Evolutionary conservation across 2,888 invertebrate species (phyloP).

Genomic region (Drosophila lutescens): DNA sequence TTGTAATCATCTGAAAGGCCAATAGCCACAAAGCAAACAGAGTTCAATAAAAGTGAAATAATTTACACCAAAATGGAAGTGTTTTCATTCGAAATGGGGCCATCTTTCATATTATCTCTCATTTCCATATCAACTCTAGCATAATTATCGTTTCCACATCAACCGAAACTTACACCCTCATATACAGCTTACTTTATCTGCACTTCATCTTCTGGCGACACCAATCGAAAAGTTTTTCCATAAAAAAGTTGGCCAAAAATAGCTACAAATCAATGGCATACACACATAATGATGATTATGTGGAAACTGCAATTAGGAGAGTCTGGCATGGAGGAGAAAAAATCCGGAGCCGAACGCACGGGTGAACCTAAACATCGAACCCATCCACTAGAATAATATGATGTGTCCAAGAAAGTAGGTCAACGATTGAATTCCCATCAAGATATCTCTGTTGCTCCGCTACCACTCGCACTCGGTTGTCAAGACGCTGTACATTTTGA

Average conservation of each 20-base stretch:
- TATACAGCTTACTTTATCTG: conserved; percentile 12
- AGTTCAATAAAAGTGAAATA: conserved; percentile 73
- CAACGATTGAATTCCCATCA: conserved; percentile 69
- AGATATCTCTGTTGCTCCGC: conserved; percentile 29
- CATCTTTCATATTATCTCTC: conserved; percentile 2
- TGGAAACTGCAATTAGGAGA: conserved; percentile 43
- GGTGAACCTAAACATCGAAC: conserved; percentile 17
- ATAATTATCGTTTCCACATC: conserved; percentile 7
- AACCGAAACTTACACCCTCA: not conserved
- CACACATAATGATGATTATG: conserved; percentile 28
- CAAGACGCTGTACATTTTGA: conserved; percentile 22
- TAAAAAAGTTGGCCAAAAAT: conserved; percentile 34
- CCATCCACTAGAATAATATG: conserved; percentile 13
- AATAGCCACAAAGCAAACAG: conserved; percentile 49
- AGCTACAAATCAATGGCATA: conserved; percentile 37
- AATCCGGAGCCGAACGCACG: conserved; percentile 17
- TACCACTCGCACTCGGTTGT: conserved; percentile 27
- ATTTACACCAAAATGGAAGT: conserved; percentile 63
- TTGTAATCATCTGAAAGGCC: conserved; percentile 36
- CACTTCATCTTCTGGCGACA: conserved; percentile 25
- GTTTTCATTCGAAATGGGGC: not conserved
- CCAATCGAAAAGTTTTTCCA: conserved; percentile 32
- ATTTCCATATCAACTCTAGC: not conserved
- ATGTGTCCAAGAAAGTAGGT: conserved; percentile 60
- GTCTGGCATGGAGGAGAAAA: conserved; percentile 7